Percentiles rank a stretch among this genome's conserved stretches.
These are phyloP conservation scores for Petrolisthes manimaculis DNA, from an alignment of 2,888 invertebrate species.

Conservation along the genomic window DNA sequence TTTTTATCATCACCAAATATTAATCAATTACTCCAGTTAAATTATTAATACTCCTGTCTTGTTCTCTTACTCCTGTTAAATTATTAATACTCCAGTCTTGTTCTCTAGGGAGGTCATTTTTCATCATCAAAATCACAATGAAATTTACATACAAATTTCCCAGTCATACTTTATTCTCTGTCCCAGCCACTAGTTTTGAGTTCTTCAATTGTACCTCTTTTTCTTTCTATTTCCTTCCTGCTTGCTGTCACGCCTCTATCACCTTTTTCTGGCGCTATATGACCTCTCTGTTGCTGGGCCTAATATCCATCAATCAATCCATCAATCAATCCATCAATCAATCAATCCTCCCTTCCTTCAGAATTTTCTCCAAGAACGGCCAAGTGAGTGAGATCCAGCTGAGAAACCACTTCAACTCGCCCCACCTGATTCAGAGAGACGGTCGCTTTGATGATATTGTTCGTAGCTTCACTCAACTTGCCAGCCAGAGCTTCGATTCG, in stretches of 20 bases:
- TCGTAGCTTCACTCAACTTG: constrained; percentile 36
- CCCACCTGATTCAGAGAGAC: constrained; percentile 49
- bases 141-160: no score
- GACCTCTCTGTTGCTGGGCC: not conserved
- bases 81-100: no score
- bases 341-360: constrained; percentile 10
- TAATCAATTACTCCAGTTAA: no score
- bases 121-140: no score
- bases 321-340: not conserved
- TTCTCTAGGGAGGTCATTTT: no score
- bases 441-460: constrained; percentile 28
- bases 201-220: not conserved
- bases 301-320: not conserved
- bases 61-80: no score
- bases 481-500: constrained; percentile 56
- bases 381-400: constrained; percentile 48
- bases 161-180: no score
- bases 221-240: not conserved
- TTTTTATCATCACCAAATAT: no score
- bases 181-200: no score
- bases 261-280: not conserved
- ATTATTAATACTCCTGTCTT: no score
- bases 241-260: not conserved
- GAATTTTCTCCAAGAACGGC: constrained; percentile 45
- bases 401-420: constrained; percentile 65